Percentiles rank a stretch among this genome's conserved stretches.
Evolutionary conservation across 2,888 invertebrate species (phyloP).

Genomic region (Ochropleura leucogaster): DNA sequence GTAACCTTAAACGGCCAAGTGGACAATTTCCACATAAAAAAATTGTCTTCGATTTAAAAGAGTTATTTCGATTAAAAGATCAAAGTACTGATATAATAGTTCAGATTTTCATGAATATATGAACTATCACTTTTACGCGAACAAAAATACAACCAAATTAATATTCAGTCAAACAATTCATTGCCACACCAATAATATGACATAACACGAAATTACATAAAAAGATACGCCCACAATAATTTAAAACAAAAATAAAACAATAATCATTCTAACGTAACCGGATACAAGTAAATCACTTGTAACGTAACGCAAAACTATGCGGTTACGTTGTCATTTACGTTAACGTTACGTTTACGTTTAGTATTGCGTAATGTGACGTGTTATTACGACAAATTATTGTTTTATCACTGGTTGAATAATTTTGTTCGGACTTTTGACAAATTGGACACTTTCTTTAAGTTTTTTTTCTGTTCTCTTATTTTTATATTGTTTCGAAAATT

Average conservation of each 20-base stretch:
- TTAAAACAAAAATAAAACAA: constrained; percentile 35
- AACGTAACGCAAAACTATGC: constrained; percentile 50
- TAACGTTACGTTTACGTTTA: constrained; percentile 44
- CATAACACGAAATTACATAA: constrained; percentile 33
- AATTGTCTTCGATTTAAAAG: too few relatives aligned
- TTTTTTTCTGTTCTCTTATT: constrained; percentile 8
- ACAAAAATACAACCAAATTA: not conserved
- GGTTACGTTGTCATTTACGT: constrained; percentile 52
- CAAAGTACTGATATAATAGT: not conserved
- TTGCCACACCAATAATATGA: not conserved
- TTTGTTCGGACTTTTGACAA: constrained; percentile 10
- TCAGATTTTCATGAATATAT: not conserved
- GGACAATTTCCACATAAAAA: too few relatives aligned
- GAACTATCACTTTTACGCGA: not conserved
- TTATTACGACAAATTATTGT: constrained; percentile 51
- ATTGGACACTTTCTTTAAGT: constrained; percentile 30
- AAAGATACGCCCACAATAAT: constrained; percentile 15
- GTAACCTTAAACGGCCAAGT: too few relatives aligned
- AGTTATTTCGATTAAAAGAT: too few relatives aligned
- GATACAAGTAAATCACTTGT: constrained; percentile 62
- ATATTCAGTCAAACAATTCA: not conserved
- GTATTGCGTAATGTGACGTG: constrained; percentile 40
- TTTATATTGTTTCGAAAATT: constrained; percentile 2
- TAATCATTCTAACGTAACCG: constrained; percentile 48
- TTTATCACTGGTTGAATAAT: constrained; percentile 18